Conservation (phyloP, 1,140 invertebrate genomes). For the Pararge aegeria region DNA sequence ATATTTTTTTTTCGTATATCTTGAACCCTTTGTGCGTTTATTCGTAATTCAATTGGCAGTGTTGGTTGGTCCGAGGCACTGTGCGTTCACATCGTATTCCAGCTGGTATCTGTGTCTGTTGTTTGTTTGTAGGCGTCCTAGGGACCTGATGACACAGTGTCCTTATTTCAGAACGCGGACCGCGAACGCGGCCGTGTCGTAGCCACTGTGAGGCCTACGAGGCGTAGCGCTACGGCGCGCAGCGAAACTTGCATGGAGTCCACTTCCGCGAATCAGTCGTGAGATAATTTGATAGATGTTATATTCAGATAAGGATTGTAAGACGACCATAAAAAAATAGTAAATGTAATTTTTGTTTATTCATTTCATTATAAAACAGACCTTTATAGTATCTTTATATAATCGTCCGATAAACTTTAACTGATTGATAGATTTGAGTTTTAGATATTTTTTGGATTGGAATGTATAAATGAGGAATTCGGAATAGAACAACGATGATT, state of each 20-base stretch:
- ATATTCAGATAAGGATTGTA: background rate
- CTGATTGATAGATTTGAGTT: too few species aligned
- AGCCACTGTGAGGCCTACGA: conserved; percentile 67
- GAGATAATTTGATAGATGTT: conserved; percentile 45
- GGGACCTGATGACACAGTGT: conserved; percentile 59
- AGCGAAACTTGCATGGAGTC: conserved; percentile 42
- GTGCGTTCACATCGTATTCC: conserved; percentile 36
- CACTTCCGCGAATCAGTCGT: conserved; percentile 55
- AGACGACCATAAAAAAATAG: too few species aligned
- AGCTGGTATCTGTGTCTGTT: conserved; percentile 8
- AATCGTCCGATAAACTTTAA: too few species aligned
- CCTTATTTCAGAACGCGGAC: conserved; percentile 52
- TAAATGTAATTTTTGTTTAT: too few species aligned
- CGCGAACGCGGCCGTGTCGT: conserved; percentile 56
- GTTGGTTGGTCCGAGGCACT: conserved; percentile 41
- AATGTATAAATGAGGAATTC: too few species aligned
- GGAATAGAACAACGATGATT: too few species aligned
- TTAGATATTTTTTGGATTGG: too few species aligned
- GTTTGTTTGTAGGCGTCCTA: conserved; percentile 36
- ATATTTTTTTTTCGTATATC: conserved; percentile 41
- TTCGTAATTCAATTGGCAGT: conserved; percentile 55
- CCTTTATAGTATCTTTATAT: too few species aligned
- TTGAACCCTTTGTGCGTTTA: conserved; percentile 46
- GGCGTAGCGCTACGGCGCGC: conserved; percentile 61
- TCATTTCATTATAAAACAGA: too few species aligned